A percentile compares a stretch with the other conserved stretches of the same genome.
phyloP scores from a whole-genome alignment of 2,797 vertebrate species.

The Danio choprae region DNA sequence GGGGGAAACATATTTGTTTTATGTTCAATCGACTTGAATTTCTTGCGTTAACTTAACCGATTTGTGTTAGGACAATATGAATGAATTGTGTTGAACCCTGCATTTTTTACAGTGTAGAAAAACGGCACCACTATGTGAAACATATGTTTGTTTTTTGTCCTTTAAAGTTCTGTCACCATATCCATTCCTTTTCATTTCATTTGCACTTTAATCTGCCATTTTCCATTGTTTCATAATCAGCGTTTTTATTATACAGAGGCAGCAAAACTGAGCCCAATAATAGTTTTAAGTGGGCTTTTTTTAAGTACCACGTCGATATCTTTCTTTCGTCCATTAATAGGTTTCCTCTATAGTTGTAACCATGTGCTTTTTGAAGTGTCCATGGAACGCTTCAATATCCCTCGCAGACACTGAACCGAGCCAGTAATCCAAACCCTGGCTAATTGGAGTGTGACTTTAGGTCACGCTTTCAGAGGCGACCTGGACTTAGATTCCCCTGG shows the following conservation, averaged over 20 bases:
- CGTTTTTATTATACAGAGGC: slow-evolving; percentile 1
- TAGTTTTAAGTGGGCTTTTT: not conserved
- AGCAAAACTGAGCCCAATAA: not conserved
- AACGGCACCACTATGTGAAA: not conserved
- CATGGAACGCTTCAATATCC: slow-evolving; percentile 15
- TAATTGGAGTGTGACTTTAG: slow-evolving; percentile 51
- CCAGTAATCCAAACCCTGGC: slow-evolving; percentile 39
- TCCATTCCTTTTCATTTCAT: not conserved
- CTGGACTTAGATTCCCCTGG: slow-evolving; percentile 38
- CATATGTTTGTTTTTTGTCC: not conserved
- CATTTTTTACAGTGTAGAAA: not conserved
- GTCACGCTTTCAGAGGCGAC: slow-evolving; percentile 35
- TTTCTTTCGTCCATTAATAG: not conserved
- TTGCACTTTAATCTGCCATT: not conserved
- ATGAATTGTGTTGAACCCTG: too few species aligned
- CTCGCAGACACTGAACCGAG: slow-evolving; percentile 10
- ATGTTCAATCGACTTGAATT: too few species aligned
- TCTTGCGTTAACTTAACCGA: too few species aligned
- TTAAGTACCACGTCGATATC: not conserved
- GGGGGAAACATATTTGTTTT: too few species aligned
- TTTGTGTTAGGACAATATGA: too few species aligned
- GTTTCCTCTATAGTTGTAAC: slow-evolving; percentile 1
- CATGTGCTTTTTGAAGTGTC: slow-evolving; percentile 21
- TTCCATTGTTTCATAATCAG: not conserved
- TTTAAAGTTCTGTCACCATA: not conserved